Evolutionary conservation across 1,140 invertebrate genomes (phyloP).

Genomic region (Philopotamus ludificatus): DNA sequence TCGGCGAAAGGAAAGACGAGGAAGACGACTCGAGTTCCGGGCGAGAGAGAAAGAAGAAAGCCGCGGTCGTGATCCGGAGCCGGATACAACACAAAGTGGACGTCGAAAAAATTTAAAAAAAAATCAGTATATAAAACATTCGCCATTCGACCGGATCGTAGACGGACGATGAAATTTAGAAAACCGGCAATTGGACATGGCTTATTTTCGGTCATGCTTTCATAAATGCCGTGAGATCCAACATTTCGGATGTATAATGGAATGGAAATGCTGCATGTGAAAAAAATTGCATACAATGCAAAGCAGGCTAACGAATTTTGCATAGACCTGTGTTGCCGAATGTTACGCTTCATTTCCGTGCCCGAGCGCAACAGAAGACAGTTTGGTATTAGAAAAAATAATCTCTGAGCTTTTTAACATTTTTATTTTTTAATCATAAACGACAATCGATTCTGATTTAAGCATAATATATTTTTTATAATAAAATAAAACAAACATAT

Average conservation of each 20-base stretch:
- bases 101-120: background rate
- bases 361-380: no score
- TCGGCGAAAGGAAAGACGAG: background rate
- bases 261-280: background rate
- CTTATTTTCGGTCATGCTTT: slow-evolving; percentile 1
- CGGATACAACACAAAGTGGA: background rate
- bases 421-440: no score
- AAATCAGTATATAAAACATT: no score
- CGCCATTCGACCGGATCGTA: background rate
- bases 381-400: no score
- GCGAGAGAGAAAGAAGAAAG: background rate
- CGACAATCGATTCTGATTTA: no score
- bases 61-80: background rate
- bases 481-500: no score
- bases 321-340: no score
- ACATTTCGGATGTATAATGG: background rate
- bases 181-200: slow-evolving; percentile 6
- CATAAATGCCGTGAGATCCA: background rate
- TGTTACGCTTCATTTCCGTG: no score
- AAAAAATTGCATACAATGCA: background rate
- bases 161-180: slow-evolving; percentile 6
- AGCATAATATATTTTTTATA: no score
- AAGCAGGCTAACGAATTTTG: no score
- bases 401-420: no score
- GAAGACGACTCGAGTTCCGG: background rate